phyloP scores from a whole-genome alignment of 2,888 invertebrate species.

The Apamea epomidion region DNA sequence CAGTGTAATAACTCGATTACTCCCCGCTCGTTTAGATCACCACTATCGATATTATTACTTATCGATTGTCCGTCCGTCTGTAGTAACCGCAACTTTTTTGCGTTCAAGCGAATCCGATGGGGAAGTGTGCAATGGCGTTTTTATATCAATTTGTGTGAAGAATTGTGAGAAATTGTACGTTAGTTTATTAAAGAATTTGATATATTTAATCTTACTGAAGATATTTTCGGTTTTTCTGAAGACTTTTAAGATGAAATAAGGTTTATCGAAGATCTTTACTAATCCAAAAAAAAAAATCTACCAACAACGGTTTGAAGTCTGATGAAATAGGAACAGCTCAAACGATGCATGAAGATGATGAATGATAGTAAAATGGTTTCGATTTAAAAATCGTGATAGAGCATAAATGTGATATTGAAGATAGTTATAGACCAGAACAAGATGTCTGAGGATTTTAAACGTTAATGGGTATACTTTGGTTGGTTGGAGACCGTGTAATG shows the following conservation, averaged over 20 bases:
- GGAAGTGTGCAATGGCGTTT: conserved; percentile 45
- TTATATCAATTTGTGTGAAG: conserved; percentile 37
- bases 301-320: conserved; percentile 31
- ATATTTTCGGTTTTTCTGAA: conserved; percentile 32
- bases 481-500: conserved; percentile 6
- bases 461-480: conserved; percentile 23
- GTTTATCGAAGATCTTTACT: conserved; percentile 35
- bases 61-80: conserved; percentile 69
- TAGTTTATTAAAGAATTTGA: conserved; percentile 38
- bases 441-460: conserved; percentile 30
- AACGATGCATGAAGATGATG: conserved; percentile 59
- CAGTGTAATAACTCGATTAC: conserved; percentile 72
- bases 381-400: conserved; percentile 59
- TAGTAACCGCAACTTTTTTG: conserved; percentile 67
- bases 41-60: conserved; percentile 70
- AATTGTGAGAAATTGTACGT: conserved; percentile 30
- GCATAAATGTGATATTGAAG: conserved; percentile 54
- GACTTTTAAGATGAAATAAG: conserved; percentile 1
- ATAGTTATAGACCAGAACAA: conserved; percentile 38
- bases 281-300: conserved; percentile 26
- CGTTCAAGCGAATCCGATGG: conserved; percentile 54
- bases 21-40: conserved; percentile 70
- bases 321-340: conserved; percentile 46
- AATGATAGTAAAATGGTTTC: conserved; percentile 55
- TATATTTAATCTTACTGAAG: conserved; percentile 39